Evolutionary conservation across 2,888 invertebrate genomes (phyloP).

Genomic region (Meiosimyza platycephala): DNA sequence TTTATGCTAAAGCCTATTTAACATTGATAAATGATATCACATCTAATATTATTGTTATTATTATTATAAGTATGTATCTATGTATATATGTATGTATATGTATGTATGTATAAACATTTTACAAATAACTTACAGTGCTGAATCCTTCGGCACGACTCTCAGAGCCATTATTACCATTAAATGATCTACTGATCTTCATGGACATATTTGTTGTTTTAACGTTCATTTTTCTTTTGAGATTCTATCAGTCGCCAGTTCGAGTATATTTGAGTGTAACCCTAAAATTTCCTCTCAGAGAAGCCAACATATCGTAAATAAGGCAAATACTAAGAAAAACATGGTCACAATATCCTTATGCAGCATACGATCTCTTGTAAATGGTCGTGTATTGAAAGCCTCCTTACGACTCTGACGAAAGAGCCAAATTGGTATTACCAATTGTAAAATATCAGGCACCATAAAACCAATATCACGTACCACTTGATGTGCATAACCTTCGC

Average conservation of each 20-base stretch:
- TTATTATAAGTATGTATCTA: not conserved
- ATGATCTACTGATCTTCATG: constrained; percentile 1
- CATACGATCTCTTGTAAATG: constrained; percentile 64
- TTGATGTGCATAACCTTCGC: constrained; percentile 76
- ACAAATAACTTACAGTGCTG: constrained; percentile 23
- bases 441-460: constrained; percentile 76
- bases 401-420: constrained; percentile 65
- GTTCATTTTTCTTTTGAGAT: constrained; percentile 1
- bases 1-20: not conserved
- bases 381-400: constrained; percentile 63
- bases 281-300: constrained; percentile 30
- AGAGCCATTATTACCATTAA: not conserved
- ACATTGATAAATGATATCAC: constrained; percentile 25
- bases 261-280: constrained; percentile 10
- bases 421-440: constrained; percentile 72
- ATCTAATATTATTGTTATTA: constrained; percentile 9
- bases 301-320: constrained; percentile 52
- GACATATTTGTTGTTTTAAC: not conserved
- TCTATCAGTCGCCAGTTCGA: not conserved
- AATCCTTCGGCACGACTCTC: constrained; percentile 6
- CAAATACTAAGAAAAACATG: constrained; percentile 64
- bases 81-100: not conserved
- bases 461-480: constrained; percentile 76
- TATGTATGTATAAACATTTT: constrained; percentile 8
- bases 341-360: constrained; percentile 64